A percentile compares a stretch with the other conserved stretches of the same genome.
phyloP scores from a whole-genome alignment of 2,113 vertebrate species.

The Glaucomys volans region DNA sequence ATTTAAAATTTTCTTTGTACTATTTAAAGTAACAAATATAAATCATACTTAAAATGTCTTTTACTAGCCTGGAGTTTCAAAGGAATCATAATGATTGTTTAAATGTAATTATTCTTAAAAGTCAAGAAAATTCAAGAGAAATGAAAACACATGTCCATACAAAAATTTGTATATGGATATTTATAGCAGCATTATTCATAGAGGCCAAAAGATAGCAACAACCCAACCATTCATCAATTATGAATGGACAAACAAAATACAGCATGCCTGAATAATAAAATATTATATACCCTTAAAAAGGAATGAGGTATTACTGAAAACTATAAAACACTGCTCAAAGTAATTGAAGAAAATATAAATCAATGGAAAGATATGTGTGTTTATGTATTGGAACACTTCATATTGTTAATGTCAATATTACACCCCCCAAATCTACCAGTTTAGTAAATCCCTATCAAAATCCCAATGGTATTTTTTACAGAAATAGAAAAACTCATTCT shows the following conservation, averaged over 20 bases:
- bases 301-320: neutral
- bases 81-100: neutral
- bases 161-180: too few relatives aligned
- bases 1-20: neutral
- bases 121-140: neutral
- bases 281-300: neutral
- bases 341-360: slow-evolving; percentile 8
- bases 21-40: neutral
- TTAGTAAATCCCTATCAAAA: neutral
- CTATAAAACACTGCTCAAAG: neutral
- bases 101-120: slow-evolving; percentile 10
- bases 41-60: neutral
- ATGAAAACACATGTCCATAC: neutral
- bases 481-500: neutral
- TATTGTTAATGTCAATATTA: neutral
- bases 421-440: neutral
- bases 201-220: neutral
- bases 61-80: neutral
- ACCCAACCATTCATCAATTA: neutral
- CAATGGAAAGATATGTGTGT: neutral
- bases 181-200: too few relatives aligned
- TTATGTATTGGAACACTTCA: neutral
- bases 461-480: neutral
- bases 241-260: neutral
- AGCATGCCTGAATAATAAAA: neutral